phyloP scores from a whole-genome alignment of 2,888 invertebrate species.

The Lydus trimaculatus region DNA sequence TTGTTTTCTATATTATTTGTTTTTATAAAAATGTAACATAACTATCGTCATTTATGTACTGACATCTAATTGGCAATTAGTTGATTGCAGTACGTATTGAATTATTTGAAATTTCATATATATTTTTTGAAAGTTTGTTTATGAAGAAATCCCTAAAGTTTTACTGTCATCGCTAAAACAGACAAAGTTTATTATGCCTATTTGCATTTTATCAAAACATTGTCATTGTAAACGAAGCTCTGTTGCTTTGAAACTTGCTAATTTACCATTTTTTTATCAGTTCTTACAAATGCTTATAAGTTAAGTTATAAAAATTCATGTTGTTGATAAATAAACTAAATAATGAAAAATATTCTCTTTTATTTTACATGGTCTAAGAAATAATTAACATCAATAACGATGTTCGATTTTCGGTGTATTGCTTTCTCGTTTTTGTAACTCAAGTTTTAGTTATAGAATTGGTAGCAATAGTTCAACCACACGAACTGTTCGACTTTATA shows the following conservation, averaged over 20 bases:
- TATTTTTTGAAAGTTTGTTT: background rate
- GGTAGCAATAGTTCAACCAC: background rate
- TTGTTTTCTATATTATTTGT: too few species aligned
- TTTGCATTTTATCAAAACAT: slow-evolving; percentile 6
- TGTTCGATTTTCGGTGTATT: too few species aligned
- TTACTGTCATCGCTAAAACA: slow-evolving; percentile 14
- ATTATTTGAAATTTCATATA: background rate
- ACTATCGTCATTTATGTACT: too few species aligned
- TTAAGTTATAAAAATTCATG: background rate
- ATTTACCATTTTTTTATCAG: background rate
- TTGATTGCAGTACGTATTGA: background rate
- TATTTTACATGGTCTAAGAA: background rate
- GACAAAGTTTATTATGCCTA: slow-evolving; percentile 16
- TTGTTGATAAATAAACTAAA: background rate
- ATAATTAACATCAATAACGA: background rate
- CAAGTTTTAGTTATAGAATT: background rate
- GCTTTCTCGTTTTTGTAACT: too few species aligned
- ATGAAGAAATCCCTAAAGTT: background rate
- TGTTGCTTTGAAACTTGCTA: background rate
- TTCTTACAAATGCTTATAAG: background rate
- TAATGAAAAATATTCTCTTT: background rate
- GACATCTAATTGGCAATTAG: background rate
- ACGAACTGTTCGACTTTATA: slow-evolving; percentile 21
- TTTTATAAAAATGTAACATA: too few species aligned
- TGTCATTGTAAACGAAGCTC: slow-evolving; percentile 13